These are phyloP conservation scores for Mnemiopsis leidyi DNA, from an alignment of 37 sponge, comb jelly and placozoan genomes.

Conservation along the genomic window DNA sequence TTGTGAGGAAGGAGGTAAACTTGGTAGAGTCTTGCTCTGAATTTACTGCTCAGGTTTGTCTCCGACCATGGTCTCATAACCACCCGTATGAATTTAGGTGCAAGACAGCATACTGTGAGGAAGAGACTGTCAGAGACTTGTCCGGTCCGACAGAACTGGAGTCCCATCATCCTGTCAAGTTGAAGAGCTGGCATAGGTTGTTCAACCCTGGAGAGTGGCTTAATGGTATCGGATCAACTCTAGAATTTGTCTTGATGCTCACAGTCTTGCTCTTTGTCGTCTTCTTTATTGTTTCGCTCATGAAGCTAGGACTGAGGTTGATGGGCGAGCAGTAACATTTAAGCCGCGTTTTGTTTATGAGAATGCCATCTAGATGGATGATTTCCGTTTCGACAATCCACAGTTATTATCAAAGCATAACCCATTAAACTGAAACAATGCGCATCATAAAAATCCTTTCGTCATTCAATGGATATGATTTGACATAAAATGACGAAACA, in stretches of 20 bases:
- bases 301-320: neutral
- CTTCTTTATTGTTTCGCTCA: neutral
- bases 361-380: no score
- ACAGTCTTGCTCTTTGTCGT: neutral
- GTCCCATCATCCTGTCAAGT: neutral
- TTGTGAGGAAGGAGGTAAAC: neutral
- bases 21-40: neutral
- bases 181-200: neutral
- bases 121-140: neutral
- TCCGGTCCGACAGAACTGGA: neutral
- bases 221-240: neutral
- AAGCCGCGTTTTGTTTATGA: no score
- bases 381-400: no score
- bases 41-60: neutral
- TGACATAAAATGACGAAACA: no score
- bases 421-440: no score
- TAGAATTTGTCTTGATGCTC: neutral
- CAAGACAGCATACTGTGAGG: neutral
- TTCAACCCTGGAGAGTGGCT: slow-evolving; percentile 5
- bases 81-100: neutral
- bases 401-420: no score
- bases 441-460: no score
- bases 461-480: no score
- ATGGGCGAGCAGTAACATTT: neutral
- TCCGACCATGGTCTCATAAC: neutral